These are phyloP conservation scores for Frankliniella intonsa DNA, from an alignment of 2,888 invertebrate genomes.

Conservation along the genomic window DNA sequence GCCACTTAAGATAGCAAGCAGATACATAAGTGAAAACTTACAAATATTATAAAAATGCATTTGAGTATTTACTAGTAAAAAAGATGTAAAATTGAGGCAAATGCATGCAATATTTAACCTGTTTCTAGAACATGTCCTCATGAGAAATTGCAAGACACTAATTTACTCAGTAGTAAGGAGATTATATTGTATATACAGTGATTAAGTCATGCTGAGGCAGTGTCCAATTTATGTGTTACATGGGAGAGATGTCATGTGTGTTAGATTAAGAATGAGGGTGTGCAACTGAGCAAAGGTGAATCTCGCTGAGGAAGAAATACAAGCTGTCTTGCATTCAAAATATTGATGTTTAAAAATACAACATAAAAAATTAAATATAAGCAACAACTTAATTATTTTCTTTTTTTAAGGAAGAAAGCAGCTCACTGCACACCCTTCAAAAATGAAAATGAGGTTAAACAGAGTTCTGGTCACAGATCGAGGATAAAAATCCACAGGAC, in stretches of 20 bases:
- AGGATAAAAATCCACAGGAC: too few relatives aligned
- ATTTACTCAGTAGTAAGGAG: not conserved
- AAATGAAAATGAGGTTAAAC: not conserved
- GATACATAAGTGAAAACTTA: constrained; percentile 16
- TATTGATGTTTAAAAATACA: not conserved
- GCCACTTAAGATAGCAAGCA: not conserved
- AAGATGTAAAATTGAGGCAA: constrained; percentile 9
- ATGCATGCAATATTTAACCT: not conserved
- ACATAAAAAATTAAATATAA: too few relatives aligned
- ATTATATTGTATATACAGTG: not conserved
- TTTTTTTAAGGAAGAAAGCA: not conserved
- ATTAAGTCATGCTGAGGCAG: constrained; percentile 17
- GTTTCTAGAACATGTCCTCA: not conserved
- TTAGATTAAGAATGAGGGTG: not conserved
- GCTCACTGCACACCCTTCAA: not conserved
- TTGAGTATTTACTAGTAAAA: not conserved
- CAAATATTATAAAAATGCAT: constrained; percentile 23
- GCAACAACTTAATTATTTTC: not conserved
- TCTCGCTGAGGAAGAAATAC: not conserved
- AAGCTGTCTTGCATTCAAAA: not conserved
- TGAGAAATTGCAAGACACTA: constrained; percentile 11
- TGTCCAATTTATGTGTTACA: not conserved
- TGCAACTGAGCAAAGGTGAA: not conserved
- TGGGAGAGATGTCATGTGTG: not conserved
- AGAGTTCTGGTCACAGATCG: not conserved